Evolutionary conservation across 2,113 vertebrate genomes (phyloP).

Genomic region (human): DNA sequence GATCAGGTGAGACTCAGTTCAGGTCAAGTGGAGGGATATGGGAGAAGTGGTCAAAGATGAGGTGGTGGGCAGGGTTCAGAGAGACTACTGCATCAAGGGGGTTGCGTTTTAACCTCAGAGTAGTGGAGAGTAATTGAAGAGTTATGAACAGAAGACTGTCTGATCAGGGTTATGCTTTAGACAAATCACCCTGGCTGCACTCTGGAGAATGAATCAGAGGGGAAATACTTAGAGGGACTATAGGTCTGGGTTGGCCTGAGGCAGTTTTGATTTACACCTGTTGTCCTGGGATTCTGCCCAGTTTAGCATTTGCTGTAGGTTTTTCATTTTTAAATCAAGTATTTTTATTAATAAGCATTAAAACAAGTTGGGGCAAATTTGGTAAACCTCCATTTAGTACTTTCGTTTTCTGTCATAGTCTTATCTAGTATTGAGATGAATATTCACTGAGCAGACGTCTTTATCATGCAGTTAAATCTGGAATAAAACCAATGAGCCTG

Average conservation of each 20-base stretch:
- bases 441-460: neutral
- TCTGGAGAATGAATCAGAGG: conserved; percentile 34
- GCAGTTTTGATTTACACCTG: neutral
- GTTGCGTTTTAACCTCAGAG: neutral
- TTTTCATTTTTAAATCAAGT: conserved; percentile 15
- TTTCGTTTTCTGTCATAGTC: neutral
- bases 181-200: conserved; percentile 11
- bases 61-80: neutral
- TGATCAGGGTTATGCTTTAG: conserved; percentile 20
- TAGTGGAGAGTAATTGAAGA: conserved; percentile 17
- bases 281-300: conserved; percentile 2
- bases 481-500: neutral
- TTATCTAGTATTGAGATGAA: conserved; percentile 29
- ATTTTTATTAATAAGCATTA: conserved; percentile 38
- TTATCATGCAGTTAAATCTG: neutral
- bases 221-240: neutral
- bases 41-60: neutral
- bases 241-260: neutral
- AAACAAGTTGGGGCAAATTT: conserved; percentile 3
- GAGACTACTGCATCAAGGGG: neutral
- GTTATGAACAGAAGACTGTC: neutral
- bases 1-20: neutral
- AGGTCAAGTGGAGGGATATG: neutral
- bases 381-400: neutral
- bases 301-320: neutral